phyloP scores from a whole-genome alignment of 2,888 invertebrate genomes.

The Netelia melanura region DNA sequence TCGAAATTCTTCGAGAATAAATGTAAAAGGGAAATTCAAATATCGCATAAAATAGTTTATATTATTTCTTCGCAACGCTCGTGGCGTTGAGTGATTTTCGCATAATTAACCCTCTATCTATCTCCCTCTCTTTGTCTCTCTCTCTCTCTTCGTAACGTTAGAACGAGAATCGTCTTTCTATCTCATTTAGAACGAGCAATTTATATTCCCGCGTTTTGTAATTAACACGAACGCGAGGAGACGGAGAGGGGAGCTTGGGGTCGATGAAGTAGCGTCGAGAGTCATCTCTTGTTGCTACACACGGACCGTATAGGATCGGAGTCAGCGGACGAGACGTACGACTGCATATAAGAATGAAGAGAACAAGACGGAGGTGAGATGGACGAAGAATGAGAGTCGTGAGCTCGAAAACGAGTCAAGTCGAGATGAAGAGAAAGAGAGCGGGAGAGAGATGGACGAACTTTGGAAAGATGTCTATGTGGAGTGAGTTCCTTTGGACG shows the following conservation, averaged over 20 bases:
- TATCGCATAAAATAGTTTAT: no score
- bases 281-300: slow-evolving; percentile 64
- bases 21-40: no score
- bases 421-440: slow-evolving; percentile 53
- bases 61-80: not conserved
- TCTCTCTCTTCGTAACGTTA: slow-evolving; percentile 15
- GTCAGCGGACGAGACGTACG: slow-evolving; percentile 63
- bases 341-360: slow-evolving; percentile 64
- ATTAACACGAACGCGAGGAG: slow-evolving; percentile 78
- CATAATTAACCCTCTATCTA: not conserved
- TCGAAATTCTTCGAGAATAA: not conserved
- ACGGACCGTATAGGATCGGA: slow-evolving; percentile 52
- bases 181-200: slow-evolving; percentile 80
- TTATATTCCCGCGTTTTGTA: slow-evolving; percentile 82
- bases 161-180: slow-evolving; percentile 41
- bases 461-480: slow-evolving; percentile 64
- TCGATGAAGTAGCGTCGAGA: slow-evolving; percentile 65
- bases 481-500: slow-evolving; percentile 66
- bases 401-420: slow-evolving; percentile 52
- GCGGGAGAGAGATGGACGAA: slow-evolving; percentile 44
- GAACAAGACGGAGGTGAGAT: slow-evolving; percentile 50
- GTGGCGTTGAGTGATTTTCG: not conserved
- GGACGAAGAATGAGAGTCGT: slow-evolving; percentile 58
- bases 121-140: no score
- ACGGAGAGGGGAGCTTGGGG: slow-evolving; percentile 65